Evolutionary conservation across 2,888 invertebrate species (phyloP).

Genomic region (Azorinus chamasolen): DNA sequence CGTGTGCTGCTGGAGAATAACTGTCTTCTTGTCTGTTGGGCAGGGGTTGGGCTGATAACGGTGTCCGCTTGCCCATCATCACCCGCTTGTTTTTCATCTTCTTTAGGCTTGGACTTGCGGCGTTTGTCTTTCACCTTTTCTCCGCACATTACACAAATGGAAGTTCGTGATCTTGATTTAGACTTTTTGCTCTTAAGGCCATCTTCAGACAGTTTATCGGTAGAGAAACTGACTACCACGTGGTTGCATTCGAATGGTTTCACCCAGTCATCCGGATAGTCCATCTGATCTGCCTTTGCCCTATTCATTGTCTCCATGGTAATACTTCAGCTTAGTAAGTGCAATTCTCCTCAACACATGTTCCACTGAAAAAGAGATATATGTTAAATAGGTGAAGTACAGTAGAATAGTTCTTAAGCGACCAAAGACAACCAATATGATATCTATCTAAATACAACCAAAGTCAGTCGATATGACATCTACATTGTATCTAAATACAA

Average conservation of each 20-base stretch:
- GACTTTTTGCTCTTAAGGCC: slow-evolving; percentile 19
- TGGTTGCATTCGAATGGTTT: slow-evolving; percentile 54
- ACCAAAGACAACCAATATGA: too few species aligned
- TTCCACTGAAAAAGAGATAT: too few species aligned
- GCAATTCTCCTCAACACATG: too few species aligned
- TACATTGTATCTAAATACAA: too few species aligned
- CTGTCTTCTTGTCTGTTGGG: slow-evolving; percentile 4
- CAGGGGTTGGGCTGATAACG: not conserved
- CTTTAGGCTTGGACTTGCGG: not conserved
- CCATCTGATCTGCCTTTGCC: slow-evolving; percentile 1
- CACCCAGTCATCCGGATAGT: slow-evolving; percentile 40
- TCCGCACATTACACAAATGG: slow-evolving; percentile 61
- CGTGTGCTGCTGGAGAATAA: slow-evolving; percentile 20
- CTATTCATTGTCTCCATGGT: not conserved
- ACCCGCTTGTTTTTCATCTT: not conserved
- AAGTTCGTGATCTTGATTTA: slow-evolving; percentile 2
- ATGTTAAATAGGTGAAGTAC: too few species aligned
- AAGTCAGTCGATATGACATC: too few species aligned
- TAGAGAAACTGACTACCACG: slow-evolving; percentile 48
- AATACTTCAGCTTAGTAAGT: too few species aligned
- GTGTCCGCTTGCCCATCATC: slow-evolving; percentile 1
- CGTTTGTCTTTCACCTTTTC: slow-evolving; percentile 34
- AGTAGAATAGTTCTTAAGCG: too few species aligned
- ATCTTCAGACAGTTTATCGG: slow-evolving; percentile 16
- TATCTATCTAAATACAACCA: too few species aligned